phyloP scores from a whole-genome alignment of 2,888 invertebrate species.

The Athalia rosae region DNA sequence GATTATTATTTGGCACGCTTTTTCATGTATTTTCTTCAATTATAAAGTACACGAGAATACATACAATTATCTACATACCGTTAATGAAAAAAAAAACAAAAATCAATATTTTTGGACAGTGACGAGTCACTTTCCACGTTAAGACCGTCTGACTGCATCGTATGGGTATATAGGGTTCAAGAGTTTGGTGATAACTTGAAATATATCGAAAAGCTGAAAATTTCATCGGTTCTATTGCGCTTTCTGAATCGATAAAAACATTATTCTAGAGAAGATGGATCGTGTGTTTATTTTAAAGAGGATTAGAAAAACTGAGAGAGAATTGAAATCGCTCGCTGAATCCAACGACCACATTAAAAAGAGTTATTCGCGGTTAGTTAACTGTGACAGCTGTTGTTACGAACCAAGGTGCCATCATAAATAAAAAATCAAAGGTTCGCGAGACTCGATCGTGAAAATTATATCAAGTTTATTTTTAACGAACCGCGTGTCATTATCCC shows the following conservation, averaged over 20 bases:
- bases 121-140: no score
- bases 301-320: no score
- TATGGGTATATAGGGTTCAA: no score
- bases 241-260: slow-evolving; percentile 34
- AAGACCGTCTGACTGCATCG: no score
- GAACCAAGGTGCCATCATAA: slow-evolving; percentile 21
- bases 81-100: no score
- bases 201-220: background rate
- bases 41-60: no score
- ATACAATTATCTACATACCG: no score
- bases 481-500: background rate
- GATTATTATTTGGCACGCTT: no score
- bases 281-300: slow-evolving; percentile 25
- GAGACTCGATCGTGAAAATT: background rate
- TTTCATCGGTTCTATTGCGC: slow-evolving; percentile 19
- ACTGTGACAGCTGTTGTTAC: background rate
- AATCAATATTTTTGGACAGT: no score
- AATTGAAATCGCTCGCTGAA: no score
- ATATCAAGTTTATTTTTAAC: background rate
- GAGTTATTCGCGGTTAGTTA: slow-evolving; percentile 24
- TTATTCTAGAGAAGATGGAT: slow-evolving; percentile 12
- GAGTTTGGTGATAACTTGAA: no score
- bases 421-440: slow-evolving; percentile 22
- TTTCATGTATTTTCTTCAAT: no score
- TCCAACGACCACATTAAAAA: background rate